phyloP scores from a whole-genome alignment of 2,888 invertebrate species.

The Trachelus stipa region DNA sequence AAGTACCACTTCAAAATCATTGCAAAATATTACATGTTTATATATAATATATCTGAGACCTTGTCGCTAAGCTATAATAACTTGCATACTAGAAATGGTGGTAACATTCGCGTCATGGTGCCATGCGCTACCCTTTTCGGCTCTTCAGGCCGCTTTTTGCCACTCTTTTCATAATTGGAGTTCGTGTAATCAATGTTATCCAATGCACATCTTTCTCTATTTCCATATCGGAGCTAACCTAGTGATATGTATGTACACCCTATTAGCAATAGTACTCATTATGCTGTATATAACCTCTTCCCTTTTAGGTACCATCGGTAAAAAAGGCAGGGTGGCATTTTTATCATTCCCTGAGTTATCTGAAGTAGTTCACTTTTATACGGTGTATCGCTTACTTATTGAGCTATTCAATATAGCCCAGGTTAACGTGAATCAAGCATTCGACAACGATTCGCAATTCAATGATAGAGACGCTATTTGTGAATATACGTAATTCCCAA shows the following conservation, averaged over 20 bases:
- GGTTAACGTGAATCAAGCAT: background rate
- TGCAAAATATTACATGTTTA: background rate
- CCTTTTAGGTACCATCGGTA: background rate
- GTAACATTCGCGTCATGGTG: too few species aligned
- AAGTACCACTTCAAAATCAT: background rate
- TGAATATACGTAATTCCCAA: background rate
- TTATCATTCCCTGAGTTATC: background rate
- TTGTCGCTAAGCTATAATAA: background rate
- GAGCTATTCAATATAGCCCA: background rate
- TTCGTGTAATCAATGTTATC: background rate
- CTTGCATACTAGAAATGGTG: background rate
- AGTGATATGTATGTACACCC: background rate
- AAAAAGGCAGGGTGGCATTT: background rate
- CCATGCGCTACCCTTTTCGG: background rate
- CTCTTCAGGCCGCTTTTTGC: background rate
- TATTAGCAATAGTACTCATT: background rate
- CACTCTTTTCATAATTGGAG: background rate
- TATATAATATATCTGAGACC: background rate
- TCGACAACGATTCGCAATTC: background rate
- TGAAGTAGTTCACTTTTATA: background rate
- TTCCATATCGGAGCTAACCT: background rate
- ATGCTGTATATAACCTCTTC: background rate
- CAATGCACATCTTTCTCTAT: background rate
- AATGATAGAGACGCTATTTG: background rate
- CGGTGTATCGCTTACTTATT: background rate